Evolutionary conservation across 1,140 invertebrate species (phyloP), one percentile per base, ranked within the genome.

Genomic region (Drosophila nigromelanica): DNA sequence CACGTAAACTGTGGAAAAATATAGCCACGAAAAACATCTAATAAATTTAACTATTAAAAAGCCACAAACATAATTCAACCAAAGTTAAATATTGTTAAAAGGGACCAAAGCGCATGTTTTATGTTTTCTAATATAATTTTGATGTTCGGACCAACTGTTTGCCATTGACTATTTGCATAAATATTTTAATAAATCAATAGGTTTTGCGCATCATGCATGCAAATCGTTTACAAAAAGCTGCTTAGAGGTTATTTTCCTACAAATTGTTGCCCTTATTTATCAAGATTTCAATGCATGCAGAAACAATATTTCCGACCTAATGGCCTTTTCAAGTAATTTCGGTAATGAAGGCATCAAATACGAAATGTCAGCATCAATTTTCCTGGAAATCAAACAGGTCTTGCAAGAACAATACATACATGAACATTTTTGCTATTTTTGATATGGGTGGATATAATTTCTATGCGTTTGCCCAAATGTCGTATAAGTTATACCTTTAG

Each of bases 31-130:
- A 56, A 64, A 70, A 66, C 47, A 70, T 33, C 48, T 54, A 62
- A 72, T 68, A 85, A 77, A 74, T 71, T 78, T 47, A 47, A 56
- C 58, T 75, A 78, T 72, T 80, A 85, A 86, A 86, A 59, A 61
- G 78, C 62, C 74, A 72, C 69, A 78, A 59, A 30, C 58, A 75
- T 75, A 71, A 75, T 61, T 75, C 67, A 61, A 55, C 39, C 48
- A 42, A 56, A 50, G 47, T 62, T 69, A 69, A 77, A 77, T 63
- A 55, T 64, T 51, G 42, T 58, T 56, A 21, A 64, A 71, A 39
- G 47, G 58, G n/a, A 35, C 27, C 63, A 68, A 33, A 14, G 52
- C 39, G 56, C 56, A 56, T 66, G 51, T 62, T 73, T 67, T 62
- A 51, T 61, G 43, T 47, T 62, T 56, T 56, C 51, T 51, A 68